phyloP scores from a whole-genome alignment of 2,113 vertebrate species.

The Dasyornis broadbenti region DNA sequence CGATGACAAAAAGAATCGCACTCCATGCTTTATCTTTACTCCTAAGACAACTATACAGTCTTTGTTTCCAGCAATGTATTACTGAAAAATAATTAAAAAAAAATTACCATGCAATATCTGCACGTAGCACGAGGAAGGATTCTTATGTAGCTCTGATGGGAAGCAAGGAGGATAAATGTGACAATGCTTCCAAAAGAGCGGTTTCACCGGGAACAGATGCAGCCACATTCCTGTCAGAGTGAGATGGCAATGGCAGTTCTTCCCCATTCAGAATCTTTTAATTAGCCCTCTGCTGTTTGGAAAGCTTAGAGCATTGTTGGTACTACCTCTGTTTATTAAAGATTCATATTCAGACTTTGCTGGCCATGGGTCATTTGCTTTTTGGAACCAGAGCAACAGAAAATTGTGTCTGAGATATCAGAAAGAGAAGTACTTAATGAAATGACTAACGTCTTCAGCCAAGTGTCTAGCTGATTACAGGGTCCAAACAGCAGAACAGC shows the following conservation, averaged over 20 bases:
- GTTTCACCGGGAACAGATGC: slow-evolving; percentile 4
- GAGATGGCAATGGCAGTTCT: neutral
- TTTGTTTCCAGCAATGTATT: neutral
- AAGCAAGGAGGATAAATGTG: neutral
- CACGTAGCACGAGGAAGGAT: neutral
- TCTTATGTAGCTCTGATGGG: neutral
- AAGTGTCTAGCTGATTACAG: slow-evolving; percentile 38
- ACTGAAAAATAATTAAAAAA: neutral
- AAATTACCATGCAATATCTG: neutral
- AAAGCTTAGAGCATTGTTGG: slow-evolving; percentile 15
- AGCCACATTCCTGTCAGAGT: neutral
- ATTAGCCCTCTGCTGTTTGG: slow-evolving; percentile 26
- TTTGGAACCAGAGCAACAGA: slow-evolving; percentile 42
- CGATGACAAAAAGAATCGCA: neutral
- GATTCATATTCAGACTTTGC: slow-evolving; percentile 49
- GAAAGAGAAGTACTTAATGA: slow-evolving; percentile 27
- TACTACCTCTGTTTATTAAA: slow-evolving; percentile 57
- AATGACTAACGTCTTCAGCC: slow-evolving; percentile 46
- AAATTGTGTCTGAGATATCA: slow-evolving; percentile 33
- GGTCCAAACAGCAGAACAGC: slow-evolving; percentile 39
- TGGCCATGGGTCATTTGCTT: slow-evolving; percentile 46
- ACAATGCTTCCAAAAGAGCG: neutral
- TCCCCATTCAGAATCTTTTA: slow-evolving; percentile 15
- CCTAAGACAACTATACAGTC: neutral
- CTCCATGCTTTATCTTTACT: neutral